These are phyloP conservation scores for Mus musculus DNA, from an alignment of 2,113 vertebrate genomes.

Conservation along the genomic window DNA sequence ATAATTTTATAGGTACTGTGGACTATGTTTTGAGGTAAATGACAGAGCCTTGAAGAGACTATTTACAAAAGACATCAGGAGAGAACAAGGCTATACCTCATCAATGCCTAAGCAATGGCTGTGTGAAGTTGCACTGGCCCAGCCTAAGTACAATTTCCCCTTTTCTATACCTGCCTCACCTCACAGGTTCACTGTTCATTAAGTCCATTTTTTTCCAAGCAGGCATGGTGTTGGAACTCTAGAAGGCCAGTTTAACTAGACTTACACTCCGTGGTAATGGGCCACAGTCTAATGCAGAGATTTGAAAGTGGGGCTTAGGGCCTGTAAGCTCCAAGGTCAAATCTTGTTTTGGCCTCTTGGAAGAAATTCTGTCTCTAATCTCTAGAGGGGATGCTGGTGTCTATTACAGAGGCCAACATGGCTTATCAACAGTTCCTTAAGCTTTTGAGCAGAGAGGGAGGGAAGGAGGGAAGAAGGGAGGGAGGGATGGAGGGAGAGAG, in stretches of 20 bases:
- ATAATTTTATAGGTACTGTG: neutral
- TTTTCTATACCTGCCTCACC: neutral
- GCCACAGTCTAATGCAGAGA: neutral
- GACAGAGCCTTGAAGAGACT: neutral
- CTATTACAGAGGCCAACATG: neutral
- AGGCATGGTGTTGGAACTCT: neutral
- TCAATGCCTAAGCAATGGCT: neutral
- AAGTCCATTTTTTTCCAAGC: conserved; percentile 12
- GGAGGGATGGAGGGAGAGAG: neutral
- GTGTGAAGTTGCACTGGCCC: neutral
- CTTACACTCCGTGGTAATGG: neutral
- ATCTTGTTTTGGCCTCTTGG: neutral
- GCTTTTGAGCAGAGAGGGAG: conserved; percentile 25
- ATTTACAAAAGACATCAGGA: neutral
- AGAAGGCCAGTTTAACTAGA: neutral
- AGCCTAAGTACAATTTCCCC: neutral
- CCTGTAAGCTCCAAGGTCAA: neutral
- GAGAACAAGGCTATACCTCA: neutral
- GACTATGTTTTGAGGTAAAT: conserved; percentile 25
- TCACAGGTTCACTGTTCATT: neutral
- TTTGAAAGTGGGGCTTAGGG: neutral
- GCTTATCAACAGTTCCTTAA: neutral
- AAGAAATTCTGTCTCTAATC: conserved; percentile 19
- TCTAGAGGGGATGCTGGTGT: neutral
- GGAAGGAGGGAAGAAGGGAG: neutral